Evolutionary conservation across 2,113 vertebrate genomes (phyloP).

Genomic region (Gasterosteus nipponicus): DNA sequence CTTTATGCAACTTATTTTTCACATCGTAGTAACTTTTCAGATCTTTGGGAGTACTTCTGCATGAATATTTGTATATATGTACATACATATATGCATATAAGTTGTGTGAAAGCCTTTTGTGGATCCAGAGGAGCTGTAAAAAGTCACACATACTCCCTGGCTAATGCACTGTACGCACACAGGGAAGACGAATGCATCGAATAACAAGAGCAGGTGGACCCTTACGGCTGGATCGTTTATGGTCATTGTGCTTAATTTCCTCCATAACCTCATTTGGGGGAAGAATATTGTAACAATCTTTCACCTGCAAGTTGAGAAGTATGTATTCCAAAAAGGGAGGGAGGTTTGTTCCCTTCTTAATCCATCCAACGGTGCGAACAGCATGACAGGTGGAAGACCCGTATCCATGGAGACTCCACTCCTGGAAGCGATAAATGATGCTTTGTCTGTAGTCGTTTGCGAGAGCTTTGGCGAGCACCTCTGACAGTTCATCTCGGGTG

Average conservation of each 20-base stretch:
- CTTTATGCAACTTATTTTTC: neutral
- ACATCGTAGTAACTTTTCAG: neutral
- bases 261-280: no score
- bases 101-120: neutral
- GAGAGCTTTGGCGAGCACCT: constrained; percentile 1
- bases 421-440: constrained; percentile 8
- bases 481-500: constrained; percentile 11
- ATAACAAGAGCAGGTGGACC: neutral
- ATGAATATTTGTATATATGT: no score
- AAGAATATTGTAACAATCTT: neutral
- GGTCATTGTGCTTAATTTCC: neutral
- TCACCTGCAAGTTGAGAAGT: neutral
- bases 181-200: neutral
- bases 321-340: no score
- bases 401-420: constrained; percentile 34
- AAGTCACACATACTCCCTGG: neutral
- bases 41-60: neutral
- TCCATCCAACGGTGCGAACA: neutral
- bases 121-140: neutral
- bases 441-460: neutral
- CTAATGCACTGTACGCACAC: neutral
- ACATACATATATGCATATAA: neutral
- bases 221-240: neutral
- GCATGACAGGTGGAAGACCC: neutral
- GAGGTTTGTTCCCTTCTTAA: neutral